phyloP scores from a whole-genome alignment of 1,140 invertebrate species.

The Calephelis nemesis region DNA sequence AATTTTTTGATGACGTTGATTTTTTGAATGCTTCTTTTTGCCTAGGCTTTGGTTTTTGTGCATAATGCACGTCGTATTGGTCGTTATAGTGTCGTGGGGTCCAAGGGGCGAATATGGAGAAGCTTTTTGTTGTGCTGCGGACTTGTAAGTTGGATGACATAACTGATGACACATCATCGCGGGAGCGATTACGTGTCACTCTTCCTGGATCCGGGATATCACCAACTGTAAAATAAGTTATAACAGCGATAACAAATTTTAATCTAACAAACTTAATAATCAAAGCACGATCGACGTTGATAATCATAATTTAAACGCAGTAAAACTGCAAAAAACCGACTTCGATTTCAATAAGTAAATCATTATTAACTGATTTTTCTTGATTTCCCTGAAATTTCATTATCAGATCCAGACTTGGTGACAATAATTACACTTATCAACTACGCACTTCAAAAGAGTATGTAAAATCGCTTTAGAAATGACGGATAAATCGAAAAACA shows the following conservation, averaged over 20 bases:
- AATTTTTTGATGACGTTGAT: constrained; percentile 52
- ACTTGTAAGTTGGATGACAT: constrained; percentile 83
- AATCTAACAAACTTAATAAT: neutral
- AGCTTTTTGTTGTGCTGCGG: constrained; percentile 88
- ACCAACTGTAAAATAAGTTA: constrained; percentile 80
- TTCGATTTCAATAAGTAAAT: too few relatives aligned
- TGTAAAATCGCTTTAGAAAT: too few relatives aligned
- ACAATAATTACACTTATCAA: too few relatives aligned
- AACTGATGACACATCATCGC: constrained; percentile 84
- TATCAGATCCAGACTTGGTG: too few relatives aligned
- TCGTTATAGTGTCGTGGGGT: constrained; percentile 86
- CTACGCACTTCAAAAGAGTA: too few relatives aligned
- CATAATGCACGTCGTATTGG: constrained; percentile 89
- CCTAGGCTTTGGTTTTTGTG: constrained; percentile 80
- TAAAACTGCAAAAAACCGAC: too few relatives aligned
- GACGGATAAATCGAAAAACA: too few relatives aligned
- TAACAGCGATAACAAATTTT: neutral
- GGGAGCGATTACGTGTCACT: constrained; percentile 80
- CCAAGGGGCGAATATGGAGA: constrained; percentile 91
- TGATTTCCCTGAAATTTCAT: too few relatives aligned
- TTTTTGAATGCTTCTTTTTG: constrained; percentile 54
- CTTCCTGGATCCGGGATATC: constrained; percentile 85
- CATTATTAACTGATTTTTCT: too few relatives aligned
- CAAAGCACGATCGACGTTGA: too few relatives aligned
- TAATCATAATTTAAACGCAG: too few relatives aligned